A percentile compares a stretch with the other conserved stretches of the same genome.
Conservation (phyloP, 2,797 vertebrate species). For the Paedocypris micromegethes region DNA sequence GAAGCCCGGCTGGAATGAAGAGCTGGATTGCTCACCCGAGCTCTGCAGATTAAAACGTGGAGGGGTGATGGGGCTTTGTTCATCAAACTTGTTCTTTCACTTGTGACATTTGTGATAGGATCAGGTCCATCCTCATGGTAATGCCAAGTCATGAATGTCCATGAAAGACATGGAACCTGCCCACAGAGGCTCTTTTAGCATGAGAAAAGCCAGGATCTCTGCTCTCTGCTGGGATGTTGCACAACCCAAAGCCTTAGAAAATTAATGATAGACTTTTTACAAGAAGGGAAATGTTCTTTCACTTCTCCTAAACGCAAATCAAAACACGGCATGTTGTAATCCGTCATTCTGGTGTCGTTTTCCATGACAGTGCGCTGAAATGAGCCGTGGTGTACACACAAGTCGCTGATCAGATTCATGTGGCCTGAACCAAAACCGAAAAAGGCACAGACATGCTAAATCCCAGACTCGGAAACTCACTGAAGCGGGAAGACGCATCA, state of each 20-base stretch:
- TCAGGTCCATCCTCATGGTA: constrained; percentile 49
- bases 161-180: constrained; percentile 48
- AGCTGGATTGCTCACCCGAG: constrained; percentile 24
- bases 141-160: constrained; percentile 53
- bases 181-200: constrained; percentile 38
- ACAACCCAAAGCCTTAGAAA: constrained; percentile 11
- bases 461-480: constrained; percentile 9
- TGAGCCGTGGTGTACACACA: constrained; percentile 6
- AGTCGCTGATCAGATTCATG: constrained; percentile 40
- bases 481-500: constrained; percentile 4
- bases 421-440: constrained; percentile 31
- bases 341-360: background rate
- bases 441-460: constrained; percentile 7
- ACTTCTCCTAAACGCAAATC: constrained; percentile 15
- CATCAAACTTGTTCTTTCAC: constrained; percentile 43
- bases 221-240: constrained; percentile 15
- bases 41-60: constrained; percentile 27
- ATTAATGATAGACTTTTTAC: background rate
- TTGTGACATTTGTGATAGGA: constrained; percentile 44
- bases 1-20: constrained; percentile 55
- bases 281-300: background rate
- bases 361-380: constrained; percentile 10
- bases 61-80: constrained; percentile 37
- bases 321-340: constrained; percentile 10
- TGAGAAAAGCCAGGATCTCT: constrained; percentile 37